Conservation (phyloP, 1,140 invertebrate genomes). For the Periplaneta americana region DNA sequence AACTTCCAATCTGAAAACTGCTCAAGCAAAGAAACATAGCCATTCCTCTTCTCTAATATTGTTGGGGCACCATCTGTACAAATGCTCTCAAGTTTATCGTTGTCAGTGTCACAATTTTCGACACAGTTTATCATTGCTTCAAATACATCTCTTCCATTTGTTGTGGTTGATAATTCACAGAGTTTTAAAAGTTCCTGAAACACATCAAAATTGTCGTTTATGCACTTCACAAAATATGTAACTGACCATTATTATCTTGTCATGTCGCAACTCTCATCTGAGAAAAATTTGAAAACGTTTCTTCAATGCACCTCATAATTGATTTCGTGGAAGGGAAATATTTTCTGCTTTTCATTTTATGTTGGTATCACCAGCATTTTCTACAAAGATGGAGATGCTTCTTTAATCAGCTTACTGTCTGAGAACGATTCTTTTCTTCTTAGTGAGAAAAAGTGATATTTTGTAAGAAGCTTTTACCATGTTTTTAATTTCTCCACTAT, state of each 20-base stretch:
- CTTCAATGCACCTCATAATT: constrained; percentile 3
- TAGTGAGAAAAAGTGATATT: no score
- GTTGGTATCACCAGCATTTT: neutral
- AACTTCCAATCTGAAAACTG: neutral
- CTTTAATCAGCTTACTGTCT: no score
- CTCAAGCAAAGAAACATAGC: no score
- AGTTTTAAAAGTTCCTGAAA: neutral
- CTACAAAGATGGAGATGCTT: no score
- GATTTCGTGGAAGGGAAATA: constrained; percentile 1
- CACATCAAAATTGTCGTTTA: constrained; percentile 1
- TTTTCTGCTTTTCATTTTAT: neutral
- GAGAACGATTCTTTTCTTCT: no score
- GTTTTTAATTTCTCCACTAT: no score
- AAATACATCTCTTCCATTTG: neutral
- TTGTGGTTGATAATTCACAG: neutral
- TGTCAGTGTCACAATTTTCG: neutral
- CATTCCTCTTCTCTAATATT: neutral
- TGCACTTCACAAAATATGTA: neutral
- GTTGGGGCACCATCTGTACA: neutral
- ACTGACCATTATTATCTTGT: neutral
- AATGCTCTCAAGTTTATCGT: neutral
- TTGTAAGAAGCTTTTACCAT: no score
- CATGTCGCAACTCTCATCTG: neutral
- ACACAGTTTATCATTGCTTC: neutral
- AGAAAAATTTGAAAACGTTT: neutral